Conservation (phyloP, 2,888 invertebrate genomes). For the Pristionchus exspectatus region DNA sequence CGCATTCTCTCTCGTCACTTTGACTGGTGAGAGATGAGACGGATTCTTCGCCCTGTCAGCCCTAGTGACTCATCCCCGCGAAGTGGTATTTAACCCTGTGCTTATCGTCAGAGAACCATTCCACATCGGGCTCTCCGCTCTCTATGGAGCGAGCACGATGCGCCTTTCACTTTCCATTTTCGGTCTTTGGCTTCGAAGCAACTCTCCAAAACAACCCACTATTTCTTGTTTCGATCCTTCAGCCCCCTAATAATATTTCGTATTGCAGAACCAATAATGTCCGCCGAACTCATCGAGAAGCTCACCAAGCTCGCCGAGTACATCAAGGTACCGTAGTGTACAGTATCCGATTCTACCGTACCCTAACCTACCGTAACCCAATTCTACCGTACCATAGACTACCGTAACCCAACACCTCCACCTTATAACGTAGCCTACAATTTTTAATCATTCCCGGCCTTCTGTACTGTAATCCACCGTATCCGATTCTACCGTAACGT, state of each 20-base stretch:
- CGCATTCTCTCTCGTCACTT: no score
- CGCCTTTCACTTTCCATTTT: neutral
- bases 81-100: neutral
- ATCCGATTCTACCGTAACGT: neutral
- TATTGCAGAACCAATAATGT: slow-evolving; percentile 18
- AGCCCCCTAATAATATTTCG: neutral
- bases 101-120: neutral
- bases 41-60: no score
- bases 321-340: neutral
- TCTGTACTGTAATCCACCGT: neutral
- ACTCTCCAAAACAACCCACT: neutral
- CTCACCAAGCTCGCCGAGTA: slow-evolving; percentile 21
- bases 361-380: neutral
- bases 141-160: neutral
- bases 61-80: neutral
- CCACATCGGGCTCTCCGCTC: neutral
- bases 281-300: slow-evolving; percentile 6
- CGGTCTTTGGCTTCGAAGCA: neutral
- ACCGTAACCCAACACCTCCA: no score
- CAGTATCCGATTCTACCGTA: neutral
- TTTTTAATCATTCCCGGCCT: no score
- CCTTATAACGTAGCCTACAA: no score
- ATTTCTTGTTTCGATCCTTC: neutral
- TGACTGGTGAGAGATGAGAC: no score
- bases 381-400: no score